Percentiles rank a stretch among this genome's conserved stretches.
Evolutionary conservation across 2,797 vertebrate genomes (phyloP).

Genomic region (Gallinago nigripennis): DNA sequence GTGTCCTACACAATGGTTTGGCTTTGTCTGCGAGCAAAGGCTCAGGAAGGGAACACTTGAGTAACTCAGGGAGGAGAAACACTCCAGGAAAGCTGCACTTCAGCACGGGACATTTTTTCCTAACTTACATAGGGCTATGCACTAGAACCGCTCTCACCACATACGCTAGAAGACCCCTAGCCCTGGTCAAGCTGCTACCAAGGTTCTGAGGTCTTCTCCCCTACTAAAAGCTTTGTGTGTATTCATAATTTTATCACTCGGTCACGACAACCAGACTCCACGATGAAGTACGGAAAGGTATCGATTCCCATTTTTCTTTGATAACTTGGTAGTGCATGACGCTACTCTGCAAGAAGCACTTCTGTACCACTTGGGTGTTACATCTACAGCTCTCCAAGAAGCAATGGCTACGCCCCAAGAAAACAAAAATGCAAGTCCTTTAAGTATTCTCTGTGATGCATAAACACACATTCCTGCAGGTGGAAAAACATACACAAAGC

Average conservation of each 20-base stretch:
- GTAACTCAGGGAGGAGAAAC: neutral
- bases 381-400: neutral
- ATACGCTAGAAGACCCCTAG: accelerated
- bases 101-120: accelerated
- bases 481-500: neutral
- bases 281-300: neutral
- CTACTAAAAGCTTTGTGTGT: accelerated
- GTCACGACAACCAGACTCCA: neutral
- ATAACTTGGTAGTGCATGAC: accelerated
- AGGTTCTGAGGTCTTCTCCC: no score
- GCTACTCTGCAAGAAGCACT: neutral
- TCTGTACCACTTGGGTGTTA: no score
- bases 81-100: neutral
- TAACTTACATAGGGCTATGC: accelerated
- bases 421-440: neutral
- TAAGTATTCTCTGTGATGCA: neutral
- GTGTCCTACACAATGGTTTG: accelerated
- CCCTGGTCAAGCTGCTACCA: accelerated
- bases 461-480: neutral
- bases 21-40: neutral
- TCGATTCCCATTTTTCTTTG: neutral
- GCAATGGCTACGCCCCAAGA: neutral
- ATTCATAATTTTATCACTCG: neutral
- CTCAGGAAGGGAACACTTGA: neutral
- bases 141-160: accelerated